A percentile compares a stretch with the other conserved stretches of the same genome.
phyloP scores from a whole-genome alignment of 2,888 invertebrate species.

The Scaptomyza reducta region DNA sequence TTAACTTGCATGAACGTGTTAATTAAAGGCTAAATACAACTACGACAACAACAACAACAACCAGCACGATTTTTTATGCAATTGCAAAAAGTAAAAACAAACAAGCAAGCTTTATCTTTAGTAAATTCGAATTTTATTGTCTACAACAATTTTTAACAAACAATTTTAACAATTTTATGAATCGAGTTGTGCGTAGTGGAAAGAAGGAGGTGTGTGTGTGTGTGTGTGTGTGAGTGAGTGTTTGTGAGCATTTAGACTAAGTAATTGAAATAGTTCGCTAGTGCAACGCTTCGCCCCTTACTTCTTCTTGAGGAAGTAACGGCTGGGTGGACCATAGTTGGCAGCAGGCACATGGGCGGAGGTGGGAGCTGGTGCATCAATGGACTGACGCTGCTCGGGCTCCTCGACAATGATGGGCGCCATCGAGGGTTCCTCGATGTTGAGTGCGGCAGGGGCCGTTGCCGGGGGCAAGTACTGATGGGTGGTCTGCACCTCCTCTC shows the following conservation, averaged over 20 bases:
- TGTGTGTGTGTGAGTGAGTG: slow-evolving; percentile 19
- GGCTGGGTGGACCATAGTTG: slow-evolving; percentile 88
- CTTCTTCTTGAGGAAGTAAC: slow-evolving; percentile 83
- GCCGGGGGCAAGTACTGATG: slow-evolving; percentile 77
- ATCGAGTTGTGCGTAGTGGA: slow-evolving; percentile 27
- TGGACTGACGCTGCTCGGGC: slow-evolving; percentile 55
- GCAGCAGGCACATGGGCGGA: slow-evolving; percentile 75
- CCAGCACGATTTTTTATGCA: slow-evolving; percentile 26
- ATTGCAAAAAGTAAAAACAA: slow-evolving; percentile 1
- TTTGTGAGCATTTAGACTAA: slow-evolving; percentile 56
- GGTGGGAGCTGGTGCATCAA: slow-evolving; percentile 41
- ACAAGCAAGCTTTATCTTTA: slow-evolving; percentile 23
- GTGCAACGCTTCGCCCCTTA: slow-evolving; percentile 19
- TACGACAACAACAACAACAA: background rate
- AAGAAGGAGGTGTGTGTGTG: background rate
- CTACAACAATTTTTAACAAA: slow-evolving; percentile 64
- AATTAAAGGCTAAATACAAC: slow-evolving; percentile 28
- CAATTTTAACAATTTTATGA: slow-evolving; percentile 67
- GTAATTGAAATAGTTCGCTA: slow-evolving; percentile 32
- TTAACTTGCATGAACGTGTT: slow-evolving; percentile 45
- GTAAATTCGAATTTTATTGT: slow-evolving; percentile 69
- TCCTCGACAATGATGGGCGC: slow-evolving; percentile 75
- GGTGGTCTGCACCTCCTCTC: slow-evolving; percentile 67
- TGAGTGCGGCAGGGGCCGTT: slow-evolving; percentile 54
- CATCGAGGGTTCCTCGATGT: slow-evolving; percentile 64